Evolutionary conservation across 1,140 invertebrate genomes (phyloP), one percentile per base, ranked within the genome.

Genomic region (Sycophila sp.): DNA sequence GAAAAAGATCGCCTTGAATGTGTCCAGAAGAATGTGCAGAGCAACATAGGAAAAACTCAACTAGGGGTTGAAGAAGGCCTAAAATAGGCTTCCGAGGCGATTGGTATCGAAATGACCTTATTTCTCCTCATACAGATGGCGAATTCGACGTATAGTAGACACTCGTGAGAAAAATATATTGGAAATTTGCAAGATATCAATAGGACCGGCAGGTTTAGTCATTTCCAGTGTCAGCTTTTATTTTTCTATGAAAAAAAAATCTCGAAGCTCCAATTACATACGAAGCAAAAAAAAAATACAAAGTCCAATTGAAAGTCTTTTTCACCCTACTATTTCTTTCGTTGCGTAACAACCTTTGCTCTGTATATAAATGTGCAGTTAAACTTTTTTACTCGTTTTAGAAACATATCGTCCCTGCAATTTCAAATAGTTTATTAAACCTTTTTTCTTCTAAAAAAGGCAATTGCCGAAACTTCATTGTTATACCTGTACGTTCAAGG

Each of bases 161-260:
- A 22, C 30, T 32, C 28, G 15, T n/a, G 51, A 32, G 28, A 55
- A 19, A 55, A 55, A 55, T 55, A 17, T 55, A 55, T 34, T 34
- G 51, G 34, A 55, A 55, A 55, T 55, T 26, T 32, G 51, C 51
- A 55, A 34, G 51, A 55, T 34, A 53, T n/a, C 3, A 32, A 5
- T 26, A 10, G 19, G 17, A 19, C 10, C 28, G n/a, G 28, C n/a
- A 55, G 47, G 47, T 42, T n/a, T 42, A 42, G 11, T n/a, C n/a
- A n/a, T n/a, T n/a, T n/a, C n/a, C n/a, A n/a, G n/a, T n/a, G n/a
- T n/a, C n/a, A n/a, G n/a, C n/a, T n/a, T n/a, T n/a, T n/a, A n/a
- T n/a, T n/a, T 13, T 5, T 36, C 13, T 42, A n/a, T n/a, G 40
- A 8, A 4, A 51, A 11, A 22, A 8, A 51, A 51, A 24, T 24